Evolutionary conservation across 2,113 vertebrate species (phyloP).

Genomic region (Pollachius pollachius): DNA sequence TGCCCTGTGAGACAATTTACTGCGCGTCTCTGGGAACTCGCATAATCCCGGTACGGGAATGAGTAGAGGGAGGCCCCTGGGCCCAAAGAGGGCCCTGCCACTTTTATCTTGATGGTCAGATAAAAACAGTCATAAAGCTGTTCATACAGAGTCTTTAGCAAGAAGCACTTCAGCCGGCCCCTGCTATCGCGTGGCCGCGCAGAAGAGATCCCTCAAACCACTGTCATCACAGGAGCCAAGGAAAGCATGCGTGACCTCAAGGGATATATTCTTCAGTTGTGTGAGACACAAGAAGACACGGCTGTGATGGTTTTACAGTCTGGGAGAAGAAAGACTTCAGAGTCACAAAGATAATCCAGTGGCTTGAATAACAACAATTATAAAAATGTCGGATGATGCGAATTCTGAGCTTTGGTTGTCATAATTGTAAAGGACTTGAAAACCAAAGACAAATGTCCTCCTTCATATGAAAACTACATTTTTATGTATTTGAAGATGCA

Average conservation of each 20-base stretch:
- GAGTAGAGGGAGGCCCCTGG: slow-evolving; percentile 69
- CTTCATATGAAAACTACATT: too few relatives aligned
- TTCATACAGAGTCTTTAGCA: slow-evolving; percentile 69
- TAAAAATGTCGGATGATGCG: too few relatives aligned
- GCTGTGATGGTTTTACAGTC: slow-evolving; percentile 5
- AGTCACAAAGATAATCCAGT: too few relatives aligned
- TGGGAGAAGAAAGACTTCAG: slow-evolving; percentile 13
- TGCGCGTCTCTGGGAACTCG: slow-evolving; percentile 82
- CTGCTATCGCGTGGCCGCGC: slow-evolving; percentile 76
- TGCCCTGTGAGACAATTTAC: slow-evolving; percentile 78
- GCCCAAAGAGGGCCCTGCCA: slow-evolving; percentile 67
- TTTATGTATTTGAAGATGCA: too few relatives aligned
- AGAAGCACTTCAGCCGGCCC: slow-evolving; percentile 79
- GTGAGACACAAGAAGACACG: not conserved
- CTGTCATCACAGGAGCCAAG: slow-evolving; percentile 84
- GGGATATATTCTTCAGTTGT: slow-evolving; percentile 49
- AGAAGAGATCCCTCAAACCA: slow-evolving; percentile 84
- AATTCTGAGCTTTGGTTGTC: too few relatives aligned
- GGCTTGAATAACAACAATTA: too few relatives aligned
- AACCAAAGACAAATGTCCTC: too few relatives aligned
- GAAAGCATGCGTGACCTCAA: slow-evolving; percentile 80
- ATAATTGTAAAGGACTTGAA: too few relatives aligned
- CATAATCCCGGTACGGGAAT: slow-evolving; percentile 77
- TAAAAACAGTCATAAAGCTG: slow-evolving; percentile 79
- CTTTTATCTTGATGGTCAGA: slow-evolving; percentile 92